Base-by-base conservation (phyloP, 2,113 vertebrate species). In the Chitala chitala region DNA sequence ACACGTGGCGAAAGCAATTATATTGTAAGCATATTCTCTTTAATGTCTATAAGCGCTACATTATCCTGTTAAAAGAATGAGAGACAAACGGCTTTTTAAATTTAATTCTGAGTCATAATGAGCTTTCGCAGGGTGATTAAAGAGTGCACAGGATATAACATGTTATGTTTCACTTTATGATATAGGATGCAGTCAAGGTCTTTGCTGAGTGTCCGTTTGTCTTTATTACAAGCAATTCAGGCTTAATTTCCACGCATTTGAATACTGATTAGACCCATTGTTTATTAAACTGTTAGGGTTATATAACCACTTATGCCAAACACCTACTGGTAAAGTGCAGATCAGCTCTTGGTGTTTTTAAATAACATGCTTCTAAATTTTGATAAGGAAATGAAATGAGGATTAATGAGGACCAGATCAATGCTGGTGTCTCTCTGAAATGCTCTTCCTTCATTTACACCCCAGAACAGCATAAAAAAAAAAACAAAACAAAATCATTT, bases 361-460 rank as follows among this genome's bases (percentile, higher is more conserved):
- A 64, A 64, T 36, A 12, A 38, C 59, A 10, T 29, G n/a, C 13
- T 5, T 26, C 4, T 9, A 61, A 2, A 61, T 61, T 31, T 29
- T 10, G 26, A 61, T n/a, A n/a, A n/a, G n/a, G n/a, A n/a, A n/a
- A n/a, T n/a, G n/a, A n/a, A n/a, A n/a, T n/a, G n/a, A n/a, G n/a
- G n/a, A n/a, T n/a, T n/a, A n/a, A n/a, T n/a, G n/a, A n/a, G n/a
- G n/a, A 73, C 78, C 61, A 9, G 36, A 63, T 46, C 73, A 73
- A 65, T 76, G 66, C 69, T 72, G 73, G 61, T 48, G 59, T 63
- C 29, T 22, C 61, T 5, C n/a, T n/a, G n/a, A n/a, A n/a, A n/a
- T n/a, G n/a, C n/a, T n/a, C n/a, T n/a, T n/a, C n/a, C n/a, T n/a
- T n/a, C n/a, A n/a, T n/a, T n/a, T n/a, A n/a, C n/a, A n/a, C n/a